phyloP scores from a whole-genome alignment of 2,113 vertebrate species.

The Neotoma lepida region DNA sequence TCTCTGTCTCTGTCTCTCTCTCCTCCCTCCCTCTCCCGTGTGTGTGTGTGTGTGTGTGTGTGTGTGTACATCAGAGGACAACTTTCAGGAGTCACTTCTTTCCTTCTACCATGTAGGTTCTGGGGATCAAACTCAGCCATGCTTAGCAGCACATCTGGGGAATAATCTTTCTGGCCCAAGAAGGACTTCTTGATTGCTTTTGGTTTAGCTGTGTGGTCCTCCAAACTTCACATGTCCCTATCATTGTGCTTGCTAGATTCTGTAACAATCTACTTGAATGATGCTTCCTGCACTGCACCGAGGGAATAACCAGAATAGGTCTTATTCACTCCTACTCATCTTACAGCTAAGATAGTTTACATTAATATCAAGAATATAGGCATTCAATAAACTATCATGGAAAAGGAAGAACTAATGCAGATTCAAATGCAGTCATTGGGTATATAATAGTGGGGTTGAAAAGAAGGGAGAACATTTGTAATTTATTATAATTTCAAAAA shows the following conservation, averaged over 20 bases:
- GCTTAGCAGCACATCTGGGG: not conserved
- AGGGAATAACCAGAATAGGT: not conserved
- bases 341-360: not conserved
- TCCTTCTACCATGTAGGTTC: not conserved
- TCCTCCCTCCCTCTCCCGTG: too few relatives aligned
- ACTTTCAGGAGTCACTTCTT: not conserved
- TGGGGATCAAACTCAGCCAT: not conserved
- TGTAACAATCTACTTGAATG: not conserved
- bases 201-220: not conserved
- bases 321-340: not conserved
- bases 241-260: not conserved
- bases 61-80: not conserved
- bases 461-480: too few relatives aligned
- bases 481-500: too few relatives aligned
- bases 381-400: not conserved
- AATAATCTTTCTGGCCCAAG: not conserved
- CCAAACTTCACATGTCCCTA: not conserved
- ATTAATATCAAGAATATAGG: not conserved
- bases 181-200: not conserved
- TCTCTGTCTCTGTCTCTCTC: too few relatives aligned
- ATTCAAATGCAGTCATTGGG: not conserved
- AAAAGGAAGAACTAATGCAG: not conserved
- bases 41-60: not conserved
- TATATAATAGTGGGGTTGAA: not conserved
- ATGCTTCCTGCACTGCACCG: not conserved